Evolutionary conservation across 2,113 vertebrate genomes (phyloP).

Genomic region (Scalopus aquaticus): DNA sequence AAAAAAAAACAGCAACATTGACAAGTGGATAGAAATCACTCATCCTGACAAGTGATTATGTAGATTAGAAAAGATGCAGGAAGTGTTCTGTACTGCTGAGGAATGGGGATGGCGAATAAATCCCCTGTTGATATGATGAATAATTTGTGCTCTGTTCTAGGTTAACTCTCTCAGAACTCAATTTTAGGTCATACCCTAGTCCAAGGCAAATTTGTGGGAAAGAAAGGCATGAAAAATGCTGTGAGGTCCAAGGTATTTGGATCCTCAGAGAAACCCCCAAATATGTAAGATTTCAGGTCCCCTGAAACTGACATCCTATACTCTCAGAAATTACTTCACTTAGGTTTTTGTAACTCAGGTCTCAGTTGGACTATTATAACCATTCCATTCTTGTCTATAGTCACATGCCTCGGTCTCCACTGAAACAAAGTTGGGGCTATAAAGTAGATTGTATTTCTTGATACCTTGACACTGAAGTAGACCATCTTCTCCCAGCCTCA

Average conservation of each 20-base stretch:
- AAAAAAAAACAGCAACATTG: constrained; percentile 54
- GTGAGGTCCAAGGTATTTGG: not conserved
- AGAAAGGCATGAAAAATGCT: not conserved
- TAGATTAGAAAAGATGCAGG: constrained; percentile 66
- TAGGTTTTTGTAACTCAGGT: not conserved
- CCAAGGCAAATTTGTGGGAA: not conserved
- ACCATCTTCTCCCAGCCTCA: not conserved
- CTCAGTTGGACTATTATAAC: not conserved
- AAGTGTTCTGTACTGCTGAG: constrained; percentile 20
- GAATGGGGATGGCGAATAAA: constrained; percentile 40
- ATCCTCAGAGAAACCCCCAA: constrained; percentile 15
- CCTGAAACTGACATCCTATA: not conserved
- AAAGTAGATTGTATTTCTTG: not conserved
- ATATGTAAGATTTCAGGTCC: constrained; percentile 6
- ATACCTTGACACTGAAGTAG: not conserved
- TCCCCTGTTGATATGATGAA: constrained; percentile 54
- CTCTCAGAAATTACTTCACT: not conserved
- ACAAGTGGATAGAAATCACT: constrained; percentile 76
- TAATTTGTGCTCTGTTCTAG: constrained; percentile 21
- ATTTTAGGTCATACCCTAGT: not conserved
- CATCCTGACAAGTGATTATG: constrained; percentile 78
- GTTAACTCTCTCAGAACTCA: constrained; percentile 58
- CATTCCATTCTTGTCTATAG: constrained; percentile 3
- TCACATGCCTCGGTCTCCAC: not conserved
- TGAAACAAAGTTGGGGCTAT: not conserved